A percentile compares a stretch with the other conserved stretches of the same genome.
These are phyloP conservation scores for Petromus typicus DNA, from an alignment of 2,113 vertebrate species.

Conservation along the genomic window DNA sequence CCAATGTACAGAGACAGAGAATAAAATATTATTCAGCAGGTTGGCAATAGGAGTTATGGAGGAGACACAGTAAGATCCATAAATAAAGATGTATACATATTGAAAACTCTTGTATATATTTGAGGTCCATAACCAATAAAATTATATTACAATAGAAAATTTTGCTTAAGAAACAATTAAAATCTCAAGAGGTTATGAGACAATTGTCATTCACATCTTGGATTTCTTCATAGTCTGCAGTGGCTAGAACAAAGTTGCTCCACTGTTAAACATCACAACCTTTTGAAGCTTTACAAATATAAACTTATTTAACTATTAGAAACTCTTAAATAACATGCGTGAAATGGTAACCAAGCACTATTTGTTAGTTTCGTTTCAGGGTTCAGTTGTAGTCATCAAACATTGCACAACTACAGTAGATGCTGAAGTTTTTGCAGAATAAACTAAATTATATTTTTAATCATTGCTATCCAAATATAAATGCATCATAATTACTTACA, in stretches of 20 bases:
- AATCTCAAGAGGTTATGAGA: background rate
- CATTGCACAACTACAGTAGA: background rate
- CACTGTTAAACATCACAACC: background rate
- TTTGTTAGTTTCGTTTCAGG: background rate
- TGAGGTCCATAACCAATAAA: background rate
- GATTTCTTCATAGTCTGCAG: background rate
- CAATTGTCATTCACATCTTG: background rate
- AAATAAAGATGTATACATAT: background rate
- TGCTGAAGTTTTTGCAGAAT: background rate
- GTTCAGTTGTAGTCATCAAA: background rate
- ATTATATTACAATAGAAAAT: background rate
- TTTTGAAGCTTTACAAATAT: background rate
- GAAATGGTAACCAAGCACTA: background rate
- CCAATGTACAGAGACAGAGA: background rate
- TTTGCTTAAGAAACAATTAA: background rate
- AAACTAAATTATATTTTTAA: background rate
- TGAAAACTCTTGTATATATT: background rate
- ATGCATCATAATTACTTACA: background rate
- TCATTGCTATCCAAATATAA: background rate
- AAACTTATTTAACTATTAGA: background rate
- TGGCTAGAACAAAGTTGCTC: background rate
- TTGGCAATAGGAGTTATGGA: no score
- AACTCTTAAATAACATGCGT: background rate
- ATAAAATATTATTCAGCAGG: background rate
- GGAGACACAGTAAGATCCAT: background rate